Percentiles rank a stretch among this genome's conserved stretches.
These are phyloP conservation scores for Caenorhabditis sulstoni DNA, from an alignment of 2,888 invertebrate species.

Conservation along the genomic window DNA sequence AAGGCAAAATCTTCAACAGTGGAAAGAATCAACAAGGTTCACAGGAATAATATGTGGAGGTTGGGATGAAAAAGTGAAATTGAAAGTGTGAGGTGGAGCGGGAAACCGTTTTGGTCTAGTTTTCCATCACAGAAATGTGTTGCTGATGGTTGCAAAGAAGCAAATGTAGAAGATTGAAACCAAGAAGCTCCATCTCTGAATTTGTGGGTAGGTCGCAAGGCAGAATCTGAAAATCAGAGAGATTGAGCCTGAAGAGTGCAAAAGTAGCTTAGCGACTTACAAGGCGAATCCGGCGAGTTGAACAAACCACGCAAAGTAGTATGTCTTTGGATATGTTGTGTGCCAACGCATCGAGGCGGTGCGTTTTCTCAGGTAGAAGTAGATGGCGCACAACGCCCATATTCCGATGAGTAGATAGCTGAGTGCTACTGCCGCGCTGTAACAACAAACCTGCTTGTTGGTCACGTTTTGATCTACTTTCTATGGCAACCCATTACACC, in stretches of 20 bases:
- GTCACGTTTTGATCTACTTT: too few relatives aligned
- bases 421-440: constrained; percentile 49
- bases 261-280: constrained; percentile 17
- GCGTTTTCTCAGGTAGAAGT: constrained; percentile 41
- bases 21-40: constrained; percentile 21
- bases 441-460: too few relatives aligned
- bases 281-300: constrained; percentile 42
- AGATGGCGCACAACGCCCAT: constrained; percentile 46
- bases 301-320: constrained; percentile 44
- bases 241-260: too few relatives aligned
- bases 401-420: constrained; percentile 47
- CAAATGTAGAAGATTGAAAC: constrained; percentile 45
- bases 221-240: constrained; percentile 43
- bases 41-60: constrained; percentile 29
- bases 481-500: too few relatives aligned
- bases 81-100: too few relatives aligned
- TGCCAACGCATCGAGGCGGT: constrained; percentile 37
- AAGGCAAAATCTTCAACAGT: constrained; percentile 28
- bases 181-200: constrained; percentile 48
- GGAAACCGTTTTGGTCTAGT: constrained; percentile 11
- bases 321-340: constrained; percentile 48
- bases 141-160: constrained; percentile 54
- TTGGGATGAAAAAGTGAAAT: constrained; percentile 6
- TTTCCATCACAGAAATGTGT: constrained; percentile 40
- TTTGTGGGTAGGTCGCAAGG: constrained; percentile 46